Base-by-base conservation (phyloP, 2,888 invertebrate species). In the Sycophila texana region DNA sequence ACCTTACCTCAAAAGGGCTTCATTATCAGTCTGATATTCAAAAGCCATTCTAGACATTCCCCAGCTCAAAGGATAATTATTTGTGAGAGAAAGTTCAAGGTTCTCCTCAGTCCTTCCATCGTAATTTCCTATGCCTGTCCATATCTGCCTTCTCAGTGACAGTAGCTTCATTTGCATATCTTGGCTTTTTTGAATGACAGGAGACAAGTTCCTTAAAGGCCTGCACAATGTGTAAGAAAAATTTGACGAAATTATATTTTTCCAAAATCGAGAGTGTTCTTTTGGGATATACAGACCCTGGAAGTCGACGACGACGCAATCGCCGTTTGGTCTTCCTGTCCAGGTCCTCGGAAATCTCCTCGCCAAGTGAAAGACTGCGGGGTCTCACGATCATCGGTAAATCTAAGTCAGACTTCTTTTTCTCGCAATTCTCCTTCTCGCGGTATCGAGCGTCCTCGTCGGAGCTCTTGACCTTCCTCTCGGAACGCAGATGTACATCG, bases 71-170 rank as follows among this genome's bases (percentile, higher is more conserved):
- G 95, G 94, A 67, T 90, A 75, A 20, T 82, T 78, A n/a, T 78
- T 86, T 67, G 85, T 88, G 1, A 83, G 76, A 66, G 84, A 84
- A 0, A 84, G 74, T 7, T 82, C 82, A 1, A 77, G 30, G 26
- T 58, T 78, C 12, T 78, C 79, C 5, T 83, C 77, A 68, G 75
- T 82, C 91, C 92, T 84, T 79, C 90, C 83, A 91, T 91, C 47
- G 47, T 51, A 63, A 74, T 79, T 79, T 10, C 58, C 71, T 20
- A 92, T 89, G 5, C 95, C 95, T 2, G 94, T 94, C 96, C 96
- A 96, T 66, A 96, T 92, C 90, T 94, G 94, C 88, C 94, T 94
- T 86, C 94, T 94, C 47, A 96, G 87, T 0, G 94, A 92, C 80
- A 92, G 92, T 7, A 96, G 89, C 87, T 94, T 95, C 10, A 95